Percentiles rank a stretch among this genome's conserved stretches.
Conservation (phyloP, 2,113 vertebrate species). For the Bettongia penicillata region DNA sequence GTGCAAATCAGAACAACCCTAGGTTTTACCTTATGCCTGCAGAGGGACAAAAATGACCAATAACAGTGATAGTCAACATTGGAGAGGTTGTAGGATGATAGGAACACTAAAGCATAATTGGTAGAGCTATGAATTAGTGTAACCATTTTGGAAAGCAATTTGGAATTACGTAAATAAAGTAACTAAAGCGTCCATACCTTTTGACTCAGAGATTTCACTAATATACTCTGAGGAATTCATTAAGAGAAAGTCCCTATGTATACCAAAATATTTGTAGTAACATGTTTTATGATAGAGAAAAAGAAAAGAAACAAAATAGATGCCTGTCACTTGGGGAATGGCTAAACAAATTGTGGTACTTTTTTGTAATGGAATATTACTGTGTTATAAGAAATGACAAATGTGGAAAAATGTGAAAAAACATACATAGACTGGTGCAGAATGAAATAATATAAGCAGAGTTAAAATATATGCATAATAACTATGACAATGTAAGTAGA, state of each 20-base stretch:
- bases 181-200: neutral
- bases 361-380: neutral
- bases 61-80: neutral
- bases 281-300: neutral
- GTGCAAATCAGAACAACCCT: neutral
- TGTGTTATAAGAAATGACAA: neutral
- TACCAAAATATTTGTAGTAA: too few relatives aligned
- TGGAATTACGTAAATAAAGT: neutral
- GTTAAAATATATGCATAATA: neutral
- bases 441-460: too few relatives aligned
- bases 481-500: neutral
- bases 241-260: too few relatives aligned
- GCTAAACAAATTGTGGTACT: neutral
- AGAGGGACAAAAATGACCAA: neutral
- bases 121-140: neutral
- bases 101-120: neutral
- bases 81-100: neutral
- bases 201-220: neutral
- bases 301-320: neutral
- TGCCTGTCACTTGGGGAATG: neutral
- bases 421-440: too few relatives aligned
- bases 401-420: too few relatives aligned
- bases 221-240: neutral
- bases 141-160: neutral
- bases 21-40: neutral